These are phyloP conservation scores for Toxonevra muliebris DNA, from an alignment of 2,888 invertebrate genomes.

Conservation along the genomic window DNA sequence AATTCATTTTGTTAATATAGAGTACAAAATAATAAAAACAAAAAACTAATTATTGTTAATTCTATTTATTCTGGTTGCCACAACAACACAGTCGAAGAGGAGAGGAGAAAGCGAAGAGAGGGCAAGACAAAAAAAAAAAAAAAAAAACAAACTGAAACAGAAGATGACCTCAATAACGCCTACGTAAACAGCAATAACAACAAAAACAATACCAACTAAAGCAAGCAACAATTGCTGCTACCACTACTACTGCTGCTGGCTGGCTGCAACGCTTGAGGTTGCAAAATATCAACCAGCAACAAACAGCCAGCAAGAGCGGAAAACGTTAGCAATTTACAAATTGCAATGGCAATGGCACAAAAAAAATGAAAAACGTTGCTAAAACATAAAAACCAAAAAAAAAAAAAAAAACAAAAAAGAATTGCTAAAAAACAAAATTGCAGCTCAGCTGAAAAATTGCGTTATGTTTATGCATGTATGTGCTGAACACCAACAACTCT, in stretches of 20 bases:
- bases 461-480: too few species aligned
- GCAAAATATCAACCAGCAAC: conserved; percentile 25
- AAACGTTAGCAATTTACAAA: conserved; percentile 50
- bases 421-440: conserved; percentile 18
- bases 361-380: conserved; percentile 13
- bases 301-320: conserved; percentile 42
- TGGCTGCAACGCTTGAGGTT: conserved; percentile 1
- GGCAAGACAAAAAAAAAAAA: too few species aligned
- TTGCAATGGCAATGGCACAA: conserved; percentile 60
- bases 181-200: conserved; percentile 37
- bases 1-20: too few species aligned
- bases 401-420: conserved; percentile 10
- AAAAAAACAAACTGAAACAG: conserved; percentile 16
- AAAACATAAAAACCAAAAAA: conserved; percentile 13
- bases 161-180: conserved; percentile 42
- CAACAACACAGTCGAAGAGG: too few species aligned
- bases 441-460: conserved; percentile 27
- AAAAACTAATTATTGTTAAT: too few species aligned
- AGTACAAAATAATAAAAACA: too few species aligned
- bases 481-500: conserved; percentile 21
- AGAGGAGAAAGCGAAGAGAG: too few species aligned
- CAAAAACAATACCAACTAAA: conserved; percentile 4
- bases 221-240: conserved; percentile 9
- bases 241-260: neutral
- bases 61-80: too few species aligned